Conservation (phyloP, 2,113 vertebrate genomes). For the Columba livia region DNA sequence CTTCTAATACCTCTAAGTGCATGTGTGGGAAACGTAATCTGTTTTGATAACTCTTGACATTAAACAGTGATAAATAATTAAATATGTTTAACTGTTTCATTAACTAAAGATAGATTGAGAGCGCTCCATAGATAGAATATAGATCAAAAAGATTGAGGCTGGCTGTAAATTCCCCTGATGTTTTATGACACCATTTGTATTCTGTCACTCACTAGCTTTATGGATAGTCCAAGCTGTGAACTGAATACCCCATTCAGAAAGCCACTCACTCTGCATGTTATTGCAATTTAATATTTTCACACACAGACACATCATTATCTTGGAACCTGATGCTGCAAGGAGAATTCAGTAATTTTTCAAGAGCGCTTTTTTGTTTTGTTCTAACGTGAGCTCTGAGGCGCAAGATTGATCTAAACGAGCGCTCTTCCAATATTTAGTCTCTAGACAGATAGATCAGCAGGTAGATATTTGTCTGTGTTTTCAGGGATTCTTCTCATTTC, state of each 20-base stretch:
- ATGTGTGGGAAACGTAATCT: not conserved
- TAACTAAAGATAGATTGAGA: slow-evolving; percentile 25
- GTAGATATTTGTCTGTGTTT: not conserved
- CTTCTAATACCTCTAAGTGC: not conserved
- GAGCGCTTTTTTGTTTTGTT: slow-evolving; percentile 53
- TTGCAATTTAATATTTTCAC: slow-evolving; percentile 99
- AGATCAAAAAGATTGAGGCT: slow-evolving; percentile 26
- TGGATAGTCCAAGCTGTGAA: slow-evolving; percentile 76
- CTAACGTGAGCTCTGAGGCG: slow-evolving; percentile 27
- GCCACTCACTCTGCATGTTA: slow-evolving; percentile 88
- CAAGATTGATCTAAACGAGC: slow-evolving; percentile 36
- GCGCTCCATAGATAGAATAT: not conserved
- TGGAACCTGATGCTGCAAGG: slow-evolving; percentile 89
- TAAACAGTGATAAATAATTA: slow-evolving; percentile 70
- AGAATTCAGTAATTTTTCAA: slow-evolving; percentile 82
- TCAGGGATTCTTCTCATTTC: not conserved
- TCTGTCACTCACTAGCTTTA: slow-evolving; percentile 89
- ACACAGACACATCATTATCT: slow-evolving; percentile 94
- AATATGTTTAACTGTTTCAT: slow-evolving; percentile 45
- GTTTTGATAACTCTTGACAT: slow-evolving; percentile 54
- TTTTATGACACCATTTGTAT: slow-evolving; percentile 89
- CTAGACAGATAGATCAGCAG: not conserved
- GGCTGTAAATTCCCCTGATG: slow-evolving; percentile 47
- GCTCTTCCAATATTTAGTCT: not conserved
- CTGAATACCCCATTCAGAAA: slow-evolving; percentile 92